Base-by-base conservation (phyloP, 2,888 invertebrate genomes). In the Noctua janthina region DNA sequence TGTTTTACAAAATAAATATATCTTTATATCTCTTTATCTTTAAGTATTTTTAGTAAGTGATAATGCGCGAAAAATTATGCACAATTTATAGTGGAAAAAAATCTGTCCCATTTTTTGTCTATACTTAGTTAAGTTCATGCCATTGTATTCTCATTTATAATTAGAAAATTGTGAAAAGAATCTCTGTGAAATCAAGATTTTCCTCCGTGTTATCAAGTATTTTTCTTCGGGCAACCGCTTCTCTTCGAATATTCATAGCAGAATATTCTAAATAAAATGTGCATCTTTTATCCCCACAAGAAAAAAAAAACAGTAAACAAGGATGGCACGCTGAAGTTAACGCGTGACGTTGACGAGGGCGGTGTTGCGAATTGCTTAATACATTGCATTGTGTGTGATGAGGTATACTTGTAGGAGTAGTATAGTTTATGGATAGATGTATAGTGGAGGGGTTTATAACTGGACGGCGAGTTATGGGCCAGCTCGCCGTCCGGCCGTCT, bases 361-460 rank as follows among this genome's bases (percentile, higher is more conserved):
- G 83, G 90, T 80, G 82, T 20, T 76, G 81, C 89, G 79, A 89
- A 89, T 89, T 76, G 82, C 78, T 79, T 89, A 89, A 89, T 89
- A 87, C 82, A 77, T 68, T 29, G 79, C 15, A 89, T 88, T 89
- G 86, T 89, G 73, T 23, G 35, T 29, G n/a, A 49, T 56, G 39
- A 35, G n/a, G 39, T 39, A 7, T 51, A 72, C 51, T 23, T 1
- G n/a, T 11, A 20, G 39, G 35, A 73, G 20, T 66, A 11, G 15
- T 39, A 51, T 39, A 7, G 15, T 29, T 39, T 72, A 68, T 54
- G 39, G 23, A 29, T 15, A 17, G 29, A 7, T 67, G 1, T 29
- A 29, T 29, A 29, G 29, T 29, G 29, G 29, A 29, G 29, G 29
- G 29, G 29, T 29, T 29, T 29, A 29, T 29, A 29, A 29, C 29